Evolutionary conservation across 2,888 invertebrate species (phyloP), one percentile per base, ranked within the genome.

Genomic region (Sinopyrophorus schimmeli): DNA sequence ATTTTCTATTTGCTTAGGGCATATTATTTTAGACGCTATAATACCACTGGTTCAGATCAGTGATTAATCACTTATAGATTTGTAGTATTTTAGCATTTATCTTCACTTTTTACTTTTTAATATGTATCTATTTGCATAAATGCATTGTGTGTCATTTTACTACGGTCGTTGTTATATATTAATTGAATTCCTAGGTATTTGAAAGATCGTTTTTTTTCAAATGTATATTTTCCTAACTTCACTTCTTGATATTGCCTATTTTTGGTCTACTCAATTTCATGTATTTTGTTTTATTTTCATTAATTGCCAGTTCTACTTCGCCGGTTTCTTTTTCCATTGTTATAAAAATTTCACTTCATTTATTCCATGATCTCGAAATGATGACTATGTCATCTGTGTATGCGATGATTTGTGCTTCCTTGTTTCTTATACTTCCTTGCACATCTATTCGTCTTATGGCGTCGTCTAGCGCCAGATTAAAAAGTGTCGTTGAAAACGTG

Each of bases 281-380:
- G 14, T 37, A 23, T 37, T 37, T 23, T n/a, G 37, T 37, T 24
- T 37, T 37, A 3, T 14, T 23, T 23, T 37, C 23, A 23, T 37
- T 34, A 20, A 34, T 34, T 34, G 10, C 24, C 10, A 38, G 15
- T 16, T 12, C 26, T 16, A 26, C 16, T 3, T 26, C 6, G 2
- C 10, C 24, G 21, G 23, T 6, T 37, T 20, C 10, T 10, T 12
- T 21, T 37, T 23, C 10, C 11, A 23, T 14, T 5, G 5, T 37
- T 23, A 4, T 37, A 11, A 23, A 37, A 37, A 26, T 11, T 26
- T 26, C 11, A 12, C 16, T 38, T 15, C 16, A n/a, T 16, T 15
- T 26, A 2, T 26, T 26, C 26, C 38, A 38, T 10, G 15, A 17
- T 27, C 38, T 38, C 4, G 38, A 24, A 16, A 38, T 38, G 3